Base-by-base conservation (phyloP, 2,797 vertebrate species). In the Lindbergichthys nudifrons region DNA sequence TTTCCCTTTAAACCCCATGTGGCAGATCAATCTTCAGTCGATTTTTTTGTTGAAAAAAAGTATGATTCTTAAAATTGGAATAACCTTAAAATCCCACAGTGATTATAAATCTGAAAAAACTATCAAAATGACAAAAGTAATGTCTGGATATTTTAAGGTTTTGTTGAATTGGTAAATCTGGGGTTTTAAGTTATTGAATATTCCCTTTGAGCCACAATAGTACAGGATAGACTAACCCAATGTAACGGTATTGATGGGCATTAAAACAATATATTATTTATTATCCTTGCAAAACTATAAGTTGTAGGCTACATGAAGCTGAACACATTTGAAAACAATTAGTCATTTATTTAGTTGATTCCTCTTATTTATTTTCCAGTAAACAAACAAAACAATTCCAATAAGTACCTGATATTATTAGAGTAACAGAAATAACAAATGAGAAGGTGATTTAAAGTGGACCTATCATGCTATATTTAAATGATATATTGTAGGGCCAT, bases 1-100 rank as follows among this genome's bases (percentile, higher is more conserved):
- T 57, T 54, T 19, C 53, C 36, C 52, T 30, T 53, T 66, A 73
- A 50, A 12, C 23, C 48, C 48, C 30, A 26, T 39, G 62, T 61
- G 54, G 36, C 51, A 54, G 56, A 58, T 61, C 36, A 36, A 50
- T 48, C 26, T 50, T 51, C 15, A 43, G 47, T 39, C 53, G 51
- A 58, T 46, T 42, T 36, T 36, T 4, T 1, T 26, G 26, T 26
- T 26, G 26, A 26, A 26, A 26, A 26, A 79, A 32, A 9, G 16
- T 14, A 50, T 41, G 26, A 26, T 26, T 26, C 3, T 60, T 41
- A 3, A 30, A 48, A 53, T 43, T 63, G 5, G 57, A 10, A 60
- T 51, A 15, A 15, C 10, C 26, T 36, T 10, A 43, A 53, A 66
- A 58, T 21, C 18, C 10, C 16, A 26, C 6, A 54, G 14, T 65